These are phyloP conservation scores for Ochropacha duplaris DNA, from an alignment of 2,888 invertebrate species.

Conservation along the genomic window DNA sequence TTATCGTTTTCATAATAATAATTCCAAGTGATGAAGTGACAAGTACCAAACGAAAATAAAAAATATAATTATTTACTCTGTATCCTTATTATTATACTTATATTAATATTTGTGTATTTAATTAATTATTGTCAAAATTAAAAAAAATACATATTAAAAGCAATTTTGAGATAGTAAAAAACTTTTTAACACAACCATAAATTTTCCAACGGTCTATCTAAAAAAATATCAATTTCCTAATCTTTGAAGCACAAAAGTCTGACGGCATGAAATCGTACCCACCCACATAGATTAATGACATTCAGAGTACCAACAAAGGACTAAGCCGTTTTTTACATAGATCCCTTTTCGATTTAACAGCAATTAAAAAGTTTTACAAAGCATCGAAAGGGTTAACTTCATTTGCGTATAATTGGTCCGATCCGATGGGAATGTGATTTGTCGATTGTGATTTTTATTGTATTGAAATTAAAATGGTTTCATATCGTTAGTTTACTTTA, in stretches of 20 bases:
- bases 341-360: conserved; percentile 77
- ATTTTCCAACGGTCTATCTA: not conserved
- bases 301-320: conserved; percentile 50
- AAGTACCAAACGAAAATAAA: too few species aligned
- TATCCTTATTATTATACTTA: too few species aligned
- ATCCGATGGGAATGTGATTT: conserved; percentile 36
- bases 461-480: too few species aligned
- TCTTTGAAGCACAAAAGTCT: not conserved
- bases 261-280: conserved; percentile 59
- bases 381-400: conserved; percentile 71
- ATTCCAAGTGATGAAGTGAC: too few species aligned
- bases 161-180: too few species aligned
- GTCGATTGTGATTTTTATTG: conserved; percentile 7
- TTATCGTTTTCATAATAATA: not conserved
- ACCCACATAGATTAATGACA: conserved; percentile 76
- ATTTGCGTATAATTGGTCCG: conserved; percentile 71
- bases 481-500: too few species aligned
- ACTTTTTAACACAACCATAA: not conserved
- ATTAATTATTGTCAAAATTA: too few species aligned
- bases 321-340: conserved; percentile 51
- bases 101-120: too few species aligned
- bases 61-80: too few species aligned
- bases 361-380: conserved; percentile 78
- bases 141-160: too few species aligned
- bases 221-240: not conserved